phyloP scores from a whole-genome alignment of 2,888 invertebrate genomes.

The Criorhina ranunculi region DNA sequence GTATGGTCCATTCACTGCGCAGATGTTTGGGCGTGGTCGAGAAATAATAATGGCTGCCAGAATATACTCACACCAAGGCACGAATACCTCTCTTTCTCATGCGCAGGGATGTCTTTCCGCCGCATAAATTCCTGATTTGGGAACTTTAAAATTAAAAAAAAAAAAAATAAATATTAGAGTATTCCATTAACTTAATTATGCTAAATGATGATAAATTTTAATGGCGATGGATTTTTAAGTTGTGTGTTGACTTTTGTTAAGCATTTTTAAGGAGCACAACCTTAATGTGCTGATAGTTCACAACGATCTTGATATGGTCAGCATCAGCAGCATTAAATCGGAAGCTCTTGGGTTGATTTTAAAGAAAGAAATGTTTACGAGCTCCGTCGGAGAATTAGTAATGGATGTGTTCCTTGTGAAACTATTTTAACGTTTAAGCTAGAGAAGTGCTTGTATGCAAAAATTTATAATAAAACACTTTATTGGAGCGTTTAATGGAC shows the following conservation, averaged over 20 bases:
- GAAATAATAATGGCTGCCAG: slow-evolving; percentile 77
- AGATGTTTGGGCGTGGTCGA: slow-evolving; percentile 69
- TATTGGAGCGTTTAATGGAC: slow-evolving; percentile 27
- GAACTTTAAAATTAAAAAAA: slow-evolving; percentile 19
- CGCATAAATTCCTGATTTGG: neutral
- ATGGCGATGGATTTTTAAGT: slow-evolving; percentile 29
- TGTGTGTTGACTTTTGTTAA: neutral
- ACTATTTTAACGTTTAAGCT: neutral
- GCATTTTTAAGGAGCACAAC: neutral
- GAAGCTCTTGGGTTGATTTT: neutral
- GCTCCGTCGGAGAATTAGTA: slow-evolving; percentile 32
- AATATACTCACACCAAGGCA: slow-evolving; percentile 7
- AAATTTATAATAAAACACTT: slow-evolving; percentile 11
- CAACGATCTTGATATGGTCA: slow-evolving; percentile 2
- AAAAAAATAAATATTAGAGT: slow-evolving; percentile 20
- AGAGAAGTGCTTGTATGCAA: slow-evolving; percentile 1
- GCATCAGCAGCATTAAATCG: slow-evolving; percentile 7
- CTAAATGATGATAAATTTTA: slow-evolving; percentile 54
- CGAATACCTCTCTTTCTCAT: neutral
- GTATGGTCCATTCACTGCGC: neutral
- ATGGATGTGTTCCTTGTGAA: neutral
- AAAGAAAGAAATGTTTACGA: neutral
- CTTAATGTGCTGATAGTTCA: slow-evolving; percentile 9
- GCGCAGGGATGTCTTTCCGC: neutral
- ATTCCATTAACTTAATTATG: slow-evolving; percentile 63